Evolutionary conservation across 2,888 invertebrate species (phyloP).

Genomic region (Philonicus albiceps): DNA sequence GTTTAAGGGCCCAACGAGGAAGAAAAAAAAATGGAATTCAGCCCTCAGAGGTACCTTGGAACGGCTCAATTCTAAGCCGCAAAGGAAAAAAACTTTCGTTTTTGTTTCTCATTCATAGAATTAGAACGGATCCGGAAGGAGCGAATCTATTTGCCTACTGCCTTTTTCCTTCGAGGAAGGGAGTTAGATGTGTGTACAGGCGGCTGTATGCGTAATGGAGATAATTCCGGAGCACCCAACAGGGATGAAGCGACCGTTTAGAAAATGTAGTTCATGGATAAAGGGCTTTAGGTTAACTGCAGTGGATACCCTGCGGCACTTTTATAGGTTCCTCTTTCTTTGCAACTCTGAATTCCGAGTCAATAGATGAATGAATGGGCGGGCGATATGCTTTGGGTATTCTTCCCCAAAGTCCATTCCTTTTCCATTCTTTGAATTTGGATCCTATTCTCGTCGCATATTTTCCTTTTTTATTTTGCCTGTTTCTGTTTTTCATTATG

Average conservation of each 20-base stretch:
- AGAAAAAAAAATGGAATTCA: background rate
- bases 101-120: background rate
- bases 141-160: background rate
- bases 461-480: background rate
- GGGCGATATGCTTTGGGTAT: background rate
- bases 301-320: background rate
- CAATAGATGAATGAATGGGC: background rate
- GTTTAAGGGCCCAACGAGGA: background rate
- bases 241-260: background rate
- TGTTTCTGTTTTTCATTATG: background rate
- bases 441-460: background rate
- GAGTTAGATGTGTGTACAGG: background rate
- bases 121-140: background rate
- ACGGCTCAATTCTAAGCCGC: background rate
- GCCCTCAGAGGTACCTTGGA: background rate
- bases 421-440: background rate
- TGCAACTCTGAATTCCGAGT: background rate
- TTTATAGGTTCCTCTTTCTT: slow-evolving; percentile 14
- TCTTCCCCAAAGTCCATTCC: background rate
- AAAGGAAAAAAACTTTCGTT: background rate
- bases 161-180: background rate
- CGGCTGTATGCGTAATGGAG: slow-evolving; percentile 16
- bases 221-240: background rate
- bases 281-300: slow-evolving; percentile 24
- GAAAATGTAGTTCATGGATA: slow-evolving; percentile 6